Base-by-base conservation (phyloP, 2,797 vertebrate species). In the Syngnathus acus region DNA sequence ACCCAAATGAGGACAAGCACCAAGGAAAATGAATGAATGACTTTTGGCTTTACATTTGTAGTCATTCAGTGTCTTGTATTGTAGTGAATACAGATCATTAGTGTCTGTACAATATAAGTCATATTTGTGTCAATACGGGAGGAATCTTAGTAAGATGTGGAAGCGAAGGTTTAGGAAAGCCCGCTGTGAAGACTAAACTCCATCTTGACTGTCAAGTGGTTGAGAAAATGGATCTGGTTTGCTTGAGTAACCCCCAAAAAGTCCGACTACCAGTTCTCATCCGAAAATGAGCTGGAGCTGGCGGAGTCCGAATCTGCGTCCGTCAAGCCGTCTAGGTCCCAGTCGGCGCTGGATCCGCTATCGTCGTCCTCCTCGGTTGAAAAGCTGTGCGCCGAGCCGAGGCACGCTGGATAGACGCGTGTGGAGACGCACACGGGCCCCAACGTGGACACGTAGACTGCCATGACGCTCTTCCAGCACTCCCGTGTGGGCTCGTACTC, bases 321-420 rank as follows among this genome's bases (percentile, higher is more conserved):
- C 11, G 92, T 95, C 78, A 94, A 65, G 21, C 93, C 93, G 6
- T 94, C 93, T 61, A 94, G 89, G 85, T 93, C 93, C 93, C 93
- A 95, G 80, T 95, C 93, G 11, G 92, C 93, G n/a, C 93, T 94
- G 66, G 93, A 94, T 54, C 93, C 93, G 7, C 93, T 94, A 74
- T 93, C 91, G 0, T 94, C 92, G n/a, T 95, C 93, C 73, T 94
- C 93, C 77, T 94, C 93, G 9, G 92, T 92, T 1, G 93, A 88
- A 78, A 93, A 94, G 80, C 92, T 93, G 78, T 92, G 92, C 5
- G 92, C 92, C 0, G 92, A 92, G 77, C 92, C 89, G 21, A 95
- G 86, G 71, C 93, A 92, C 0, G 90, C 89, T 1, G 92, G 93
- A 84, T 94, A 94, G 55, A 95, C 86, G 0, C 93, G 92, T 0